phyloP scores from a whole-genome alignment of 2,113 vertebrate genomes.

The Cichladusa arquata region DNA sequence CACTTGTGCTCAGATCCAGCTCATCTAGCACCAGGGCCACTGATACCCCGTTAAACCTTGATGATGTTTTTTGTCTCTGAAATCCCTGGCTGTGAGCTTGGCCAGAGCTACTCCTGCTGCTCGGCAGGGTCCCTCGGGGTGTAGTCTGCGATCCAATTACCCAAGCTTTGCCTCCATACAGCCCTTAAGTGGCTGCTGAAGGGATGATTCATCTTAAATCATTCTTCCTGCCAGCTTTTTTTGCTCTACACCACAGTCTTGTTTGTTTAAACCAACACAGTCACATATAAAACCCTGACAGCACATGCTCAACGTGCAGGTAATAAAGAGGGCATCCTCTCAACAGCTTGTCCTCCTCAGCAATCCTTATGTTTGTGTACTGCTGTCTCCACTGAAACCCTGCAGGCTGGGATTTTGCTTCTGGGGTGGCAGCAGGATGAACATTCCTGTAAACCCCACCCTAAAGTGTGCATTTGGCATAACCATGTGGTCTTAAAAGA shows the following conservation, averaged over 20 bases:
- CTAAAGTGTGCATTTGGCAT: neutral
- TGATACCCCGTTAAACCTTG: neutral
- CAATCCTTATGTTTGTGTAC: neutral
- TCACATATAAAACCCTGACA: constrained; percentile 22
- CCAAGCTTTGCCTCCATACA: neutral
- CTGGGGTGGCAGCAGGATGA: neutral
- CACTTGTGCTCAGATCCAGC: neutral
- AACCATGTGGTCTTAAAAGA: neutral
- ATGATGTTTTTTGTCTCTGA: neutral
- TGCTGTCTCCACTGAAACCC: neutral
- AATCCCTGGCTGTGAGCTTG: neutral
- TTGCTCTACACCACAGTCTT: neutral
- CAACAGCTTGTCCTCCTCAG: neutral
- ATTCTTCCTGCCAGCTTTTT: neutral
- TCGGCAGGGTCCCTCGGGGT: neutral
- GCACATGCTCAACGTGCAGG: neutral
- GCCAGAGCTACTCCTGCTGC: neutral
- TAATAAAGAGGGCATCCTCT: constrained; percentile 12
- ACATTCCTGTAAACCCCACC: neutral
- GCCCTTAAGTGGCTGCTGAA: constrained; percentile 13
- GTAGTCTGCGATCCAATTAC: neutral
- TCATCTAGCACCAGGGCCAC: neutral
- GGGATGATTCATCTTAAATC: constrained; percentile 18
- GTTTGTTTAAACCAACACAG: constrained; percentile 9
- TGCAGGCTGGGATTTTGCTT: neutral